Conservation (phyloP, 2,888 invertebrate genomes). For the Cryptus viduatorius region DNA sequence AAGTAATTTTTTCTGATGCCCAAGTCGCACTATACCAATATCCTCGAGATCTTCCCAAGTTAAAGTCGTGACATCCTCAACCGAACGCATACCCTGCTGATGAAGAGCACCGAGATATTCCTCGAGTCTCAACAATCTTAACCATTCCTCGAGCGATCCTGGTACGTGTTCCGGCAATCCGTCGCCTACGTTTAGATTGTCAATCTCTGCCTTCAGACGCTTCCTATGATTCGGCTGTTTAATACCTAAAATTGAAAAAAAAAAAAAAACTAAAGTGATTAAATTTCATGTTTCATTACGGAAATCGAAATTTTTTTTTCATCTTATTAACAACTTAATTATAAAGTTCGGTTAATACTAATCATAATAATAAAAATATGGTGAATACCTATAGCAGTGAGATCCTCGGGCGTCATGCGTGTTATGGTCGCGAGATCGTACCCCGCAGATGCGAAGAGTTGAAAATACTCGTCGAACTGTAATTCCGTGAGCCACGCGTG, state of each 20-base stretch:
- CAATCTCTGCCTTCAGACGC: constrained; percentile 97
- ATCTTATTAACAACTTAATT: no score
- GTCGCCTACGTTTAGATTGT: constrained; percentile 96
- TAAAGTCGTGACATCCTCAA: constrained; percentile 97
- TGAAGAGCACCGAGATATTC: constrained; percentile 96
- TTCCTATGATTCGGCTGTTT: constrained; percentile 99
- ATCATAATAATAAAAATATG: not conserved
- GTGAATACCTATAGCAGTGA: constrained; percentile 90
- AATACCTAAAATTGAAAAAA: constrained; percentile 86
- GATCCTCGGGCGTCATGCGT: constrained; percentile 99
- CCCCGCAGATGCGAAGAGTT: constrained; percentile 96
- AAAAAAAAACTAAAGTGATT: not conserved
- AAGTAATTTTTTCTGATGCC: constrained; percentile 99
- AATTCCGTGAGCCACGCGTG: constrained; percentile 97
- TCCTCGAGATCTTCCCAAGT: constrained; percentile 99
- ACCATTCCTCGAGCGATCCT: constrained; percentile 97
- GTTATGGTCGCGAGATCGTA: constrained; percentile 99
- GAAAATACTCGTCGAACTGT: constrained; percentile 97
- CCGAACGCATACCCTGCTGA: constrained; percentile 96
- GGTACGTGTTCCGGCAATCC: constrained; percentile 98
- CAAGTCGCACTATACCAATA: constrained; percentile 96
- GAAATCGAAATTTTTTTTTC: not conserved
- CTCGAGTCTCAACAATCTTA: constrained; percentile 94
- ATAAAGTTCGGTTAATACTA: not conserved
- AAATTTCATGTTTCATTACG: not conserved